Evolutionary conservation across 2,113 vertebrate genomes (phyloP).

Genomic region (Takifugu bimaculatus): DNA sequence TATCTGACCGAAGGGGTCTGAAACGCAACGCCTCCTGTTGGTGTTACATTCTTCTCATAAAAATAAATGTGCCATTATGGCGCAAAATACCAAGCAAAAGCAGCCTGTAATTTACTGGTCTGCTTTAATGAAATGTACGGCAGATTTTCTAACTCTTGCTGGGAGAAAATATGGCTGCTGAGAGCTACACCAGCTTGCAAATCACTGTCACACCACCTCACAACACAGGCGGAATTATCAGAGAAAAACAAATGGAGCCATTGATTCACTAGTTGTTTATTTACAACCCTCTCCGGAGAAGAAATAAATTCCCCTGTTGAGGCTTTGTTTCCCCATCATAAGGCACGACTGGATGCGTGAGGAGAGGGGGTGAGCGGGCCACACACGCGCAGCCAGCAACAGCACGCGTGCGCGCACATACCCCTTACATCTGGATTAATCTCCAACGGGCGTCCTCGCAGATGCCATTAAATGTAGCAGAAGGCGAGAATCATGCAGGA

Average conservation of each 20-base stretch:
- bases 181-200: conserved; percentile 48
- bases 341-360: conserved; percentile 59
- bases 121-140: conserved; percentile 58
- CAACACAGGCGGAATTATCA: conserved; percentile 64
- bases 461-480: conserved; percentile 74
- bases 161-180: conserved; percentile 57
- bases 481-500: conserved; percentile 70
- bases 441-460: conserved; percentile 71
- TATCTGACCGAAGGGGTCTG: conserved; percentile 27
- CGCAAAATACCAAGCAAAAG: conserved; percentile 39
- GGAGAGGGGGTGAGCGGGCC: conserved; percentile 54
- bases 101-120: conserved; percentile 48
- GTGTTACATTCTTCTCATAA: conserved; percentile 42
- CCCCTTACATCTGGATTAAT: conserved; percentile 74
- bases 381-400: conserved; percentile 10
- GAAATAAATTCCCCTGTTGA: conserved; percentile 70
- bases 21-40: conserved; percentile 31
- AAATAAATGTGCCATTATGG: conserved; percentile 41
- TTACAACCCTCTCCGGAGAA: conserved; percentile 66
- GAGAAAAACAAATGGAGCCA: conserved; percentile 70
- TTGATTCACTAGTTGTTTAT: conserved; percentile 76
- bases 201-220: conserved; percentile 59
- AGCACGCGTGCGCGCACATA: conserved; percentile 32
- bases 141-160: conserved; percentile 52
- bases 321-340: conserved; percentile 69